A percentile compares a stretch with the other conserved stretches of the same genome.
phyloP scores from a whole-genome alignment of 2,888 invertebrate genomes.

The Dione vanillae region DNA sequence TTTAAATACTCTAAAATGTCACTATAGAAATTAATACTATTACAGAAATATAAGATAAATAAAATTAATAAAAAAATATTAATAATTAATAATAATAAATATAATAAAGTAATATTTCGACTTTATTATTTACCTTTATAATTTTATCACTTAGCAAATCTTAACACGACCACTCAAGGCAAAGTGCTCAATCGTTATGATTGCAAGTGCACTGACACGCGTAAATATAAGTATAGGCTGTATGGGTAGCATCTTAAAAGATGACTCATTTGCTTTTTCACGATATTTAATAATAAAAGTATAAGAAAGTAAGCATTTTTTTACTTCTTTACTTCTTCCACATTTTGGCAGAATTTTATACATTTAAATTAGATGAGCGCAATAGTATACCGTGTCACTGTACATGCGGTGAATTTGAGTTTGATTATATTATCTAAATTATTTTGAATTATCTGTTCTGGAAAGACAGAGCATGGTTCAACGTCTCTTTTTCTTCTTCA shows the following conservation, averaged over 20 bases:
- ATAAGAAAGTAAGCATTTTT: neutral
- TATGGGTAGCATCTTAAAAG: conserved; percentile 16
- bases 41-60: neutral
- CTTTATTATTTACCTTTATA: conserved; percentile 10
- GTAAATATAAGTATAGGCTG: conserved; percentile 34
- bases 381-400: too few relatives aligned
- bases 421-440: too few relatives aligned
- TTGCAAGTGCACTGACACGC: conserved; percentile 30
- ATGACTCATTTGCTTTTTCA: conserved; percentile 12
- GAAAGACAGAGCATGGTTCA: too few relatives aligned
- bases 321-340: too few relatives aligned
- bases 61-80: neutral
- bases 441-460: too few relatives aligned
- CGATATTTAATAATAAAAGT: neutral
- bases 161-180: conserved; percentile 47
- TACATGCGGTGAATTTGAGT: too few relatives aligned
- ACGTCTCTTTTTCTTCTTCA: too few relatives aligned
- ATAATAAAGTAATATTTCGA: neutral
- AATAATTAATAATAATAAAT: neutral
- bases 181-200: conserved; percentile 45
- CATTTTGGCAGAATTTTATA: too few relatives aligned
- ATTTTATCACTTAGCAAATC: conserved; percentile 6
- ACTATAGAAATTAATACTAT: too few relatives aligned
- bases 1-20: too few relatives aligned
- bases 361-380: too few relatives aligned